Base-by-base conservation (phyloP, 2,888 invertebrate species). In the Ophion ellenae region DNA sequence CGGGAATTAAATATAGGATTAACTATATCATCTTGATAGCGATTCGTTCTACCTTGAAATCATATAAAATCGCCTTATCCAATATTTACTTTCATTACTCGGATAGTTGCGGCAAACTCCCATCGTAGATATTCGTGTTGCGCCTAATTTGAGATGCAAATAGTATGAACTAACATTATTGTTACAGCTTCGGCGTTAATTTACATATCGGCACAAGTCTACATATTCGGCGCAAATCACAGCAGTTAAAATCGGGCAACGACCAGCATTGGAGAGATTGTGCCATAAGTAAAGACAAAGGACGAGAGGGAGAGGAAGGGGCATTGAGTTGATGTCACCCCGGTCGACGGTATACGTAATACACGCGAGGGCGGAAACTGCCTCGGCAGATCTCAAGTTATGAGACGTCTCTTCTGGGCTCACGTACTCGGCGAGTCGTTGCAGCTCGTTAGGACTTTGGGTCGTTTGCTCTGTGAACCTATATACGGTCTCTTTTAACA, bases 371-470 rank as follows among this genome's bases (percentile, higher is more conserved):
- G 36, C 71, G 76, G 76, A 83, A 85, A 76, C 82, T 79, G 67
- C 80, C 86, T 79, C 79, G 85, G 84, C 79, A 85, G 80, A 88
- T 88, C 85, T 86, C 83, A 84, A 88, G 84, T 88, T 87, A 87
- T 88, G 87, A 88, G 83, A 83, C 75, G 81, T 85, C 82, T 87
- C 76, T 75, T 81, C 84, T 63, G 80, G 53, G 85, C 83, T 83
- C 88, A 88, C 87, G 86, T 87, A 87, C 82, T 73, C 84, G 80
- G 74, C 84, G 77, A 86, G 86, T 88, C 83, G 80, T 87, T 92
- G 91, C 89, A 90, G 91, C 92, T 91, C 89, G 92, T 92, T 92
- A 89, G 90, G 90, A 91, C 89, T 90, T 91, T 92, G 88, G 91
- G 90, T 90, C 90, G 88, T 90, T 91, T 92, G 90, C 92, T 92